phyloP scores from a whole-genome alignment of 2,113 vertebrate species.

The Lasiurus cinereus region DNA sequence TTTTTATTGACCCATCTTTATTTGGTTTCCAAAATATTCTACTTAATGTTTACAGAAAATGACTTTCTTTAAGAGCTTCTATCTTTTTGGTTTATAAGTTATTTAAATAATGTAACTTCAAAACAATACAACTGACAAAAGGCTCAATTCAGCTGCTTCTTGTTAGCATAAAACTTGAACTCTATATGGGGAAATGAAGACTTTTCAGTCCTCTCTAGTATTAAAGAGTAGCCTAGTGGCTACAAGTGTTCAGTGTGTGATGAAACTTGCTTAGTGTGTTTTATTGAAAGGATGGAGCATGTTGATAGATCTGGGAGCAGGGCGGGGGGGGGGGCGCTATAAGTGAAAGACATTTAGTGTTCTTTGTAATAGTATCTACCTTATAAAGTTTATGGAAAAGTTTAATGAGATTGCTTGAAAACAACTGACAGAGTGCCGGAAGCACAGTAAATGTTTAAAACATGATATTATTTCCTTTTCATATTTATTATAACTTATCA shows the following conservation, averaged over 20 bases:
- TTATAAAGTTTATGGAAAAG: conserved; percentile 2
- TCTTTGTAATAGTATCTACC: not conserved
- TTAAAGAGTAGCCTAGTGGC: not conserved
- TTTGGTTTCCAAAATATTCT: not conserved
- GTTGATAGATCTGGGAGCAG: not conserved
- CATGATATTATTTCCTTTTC: not conserved
- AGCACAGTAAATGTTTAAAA: not conserved
- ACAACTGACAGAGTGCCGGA: not conserved
- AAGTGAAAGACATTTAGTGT: not conserved
- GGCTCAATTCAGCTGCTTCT: not conserved
- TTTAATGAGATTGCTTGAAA: conserved; percentile 25
- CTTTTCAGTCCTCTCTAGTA: not conserved
- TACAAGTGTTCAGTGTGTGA: not conserved
- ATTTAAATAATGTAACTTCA: conserved; percentile 22
- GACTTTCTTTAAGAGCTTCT: not conserved
- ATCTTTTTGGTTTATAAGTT: conserved; percentile 7
- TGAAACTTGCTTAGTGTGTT: not conserved
- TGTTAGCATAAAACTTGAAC: not conserved
- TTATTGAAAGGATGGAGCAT: not conserved
- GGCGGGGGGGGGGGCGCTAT: not conserved
- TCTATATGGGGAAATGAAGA: not conserved
- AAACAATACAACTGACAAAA: not conserved
- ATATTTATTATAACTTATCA: not conserved
- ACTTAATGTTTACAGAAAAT: conserved; percentile 35
- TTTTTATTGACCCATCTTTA: conserved; percentile 8